Evolutionary conservation across 2,797 vertebrate genomes (phyloP), one percentile per base, ranked within the genome.

Genomic region (Sciurus vulgaris): DNA sequence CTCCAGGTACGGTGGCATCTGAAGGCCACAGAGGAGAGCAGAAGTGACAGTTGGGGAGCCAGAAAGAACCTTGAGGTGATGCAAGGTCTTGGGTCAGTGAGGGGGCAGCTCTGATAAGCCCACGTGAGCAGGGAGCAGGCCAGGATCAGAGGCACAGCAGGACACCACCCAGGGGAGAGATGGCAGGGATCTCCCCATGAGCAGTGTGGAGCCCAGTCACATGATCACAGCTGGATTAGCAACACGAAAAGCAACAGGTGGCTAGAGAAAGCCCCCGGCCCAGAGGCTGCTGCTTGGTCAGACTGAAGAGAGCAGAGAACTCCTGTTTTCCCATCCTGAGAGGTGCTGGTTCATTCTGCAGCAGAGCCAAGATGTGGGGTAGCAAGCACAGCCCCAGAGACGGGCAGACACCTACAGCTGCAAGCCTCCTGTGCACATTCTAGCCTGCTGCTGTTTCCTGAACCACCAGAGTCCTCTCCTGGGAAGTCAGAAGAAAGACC

Each of bases 191-290:
- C 10, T 18, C 38, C 59, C 22, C 9, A 7, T 8, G 70, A 20
- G 47, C 2, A 4, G 47, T 1, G 47, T 4, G 35, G 49, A 33
- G 14, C 3, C 22, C 3, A 63, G n/a, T 22, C 2, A 59, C 0
- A 22, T 44, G 26, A 24, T 7, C 38, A 1, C 5, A 11, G 41
- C 44, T 63, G 12, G 5, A 15, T 28, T 30, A 35, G 61, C 4
- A 2, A 54, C 4, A 1, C 0, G 3, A 30, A 20, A 6, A 2
- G 0, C 0, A 8, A 79, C 11, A n/a, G 26, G 47, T 0, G 0
- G 86, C 69, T 13, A 10, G 15, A 14, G n/a, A 18, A 3, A 2
- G 33, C 67, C 5, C 24, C 3, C 8, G 8, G 1, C 78, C 54
- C 0, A 0, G 69, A 59, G 44, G 81, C 26, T 70, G 54, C 49